phyloP scores from a whole-genome alignment of 2,113 vertebrate genomes.

The Ascaphus truei region DNA sequence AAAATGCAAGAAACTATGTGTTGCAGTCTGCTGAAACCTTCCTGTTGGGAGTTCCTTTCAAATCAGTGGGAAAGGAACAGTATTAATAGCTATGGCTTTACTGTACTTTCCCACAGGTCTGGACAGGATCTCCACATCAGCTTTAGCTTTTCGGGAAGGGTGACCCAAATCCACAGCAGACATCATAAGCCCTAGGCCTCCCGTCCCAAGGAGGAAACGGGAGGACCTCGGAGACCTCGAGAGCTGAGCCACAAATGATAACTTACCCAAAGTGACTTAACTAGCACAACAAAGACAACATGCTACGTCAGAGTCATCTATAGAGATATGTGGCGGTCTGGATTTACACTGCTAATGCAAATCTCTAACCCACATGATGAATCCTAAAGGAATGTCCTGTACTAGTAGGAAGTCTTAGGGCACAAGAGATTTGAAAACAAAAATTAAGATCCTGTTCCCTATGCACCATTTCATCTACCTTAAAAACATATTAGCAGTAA shows the following conservation, averaged over 20 bases:
- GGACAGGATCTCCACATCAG: constrained; percentile 63
- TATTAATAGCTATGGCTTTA: constrained; percentile 63
- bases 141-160: constrained; percentile 56
- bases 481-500: neutral
- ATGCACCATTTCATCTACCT: constrained; percentile 38
- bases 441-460: constrained; percentile 41
- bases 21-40: constrained; percentile 59
- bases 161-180: constrained; percentile 52
- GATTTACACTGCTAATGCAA: constrained; percentile 36
- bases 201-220: constrained; percentile 54
- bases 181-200: constrained; percentile 48
- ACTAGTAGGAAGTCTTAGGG: constrained; percentile 51
- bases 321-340: constrained; percentile 37
- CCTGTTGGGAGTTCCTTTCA: constrained; percentile 72
- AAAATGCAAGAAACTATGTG: constrained; percentile 55
- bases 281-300: rapidly evolving
- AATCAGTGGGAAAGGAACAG: constrained; percentile 61
- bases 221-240: constrained; percentile 45
- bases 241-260: constrained; percentile 30
- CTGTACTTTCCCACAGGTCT: constrained; percentile 69
- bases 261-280: constrained; percentile 21
- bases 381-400: constrained; percentile 46
- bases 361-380: constrained; percentile 26
- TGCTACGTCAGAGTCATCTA: neutral
- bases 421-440: constrained; percentile 47